phyloP scores from a whole-genome alignment of 2,888 invertebrate genomes.

The Caenorhabditis doughertyi region DNA sequence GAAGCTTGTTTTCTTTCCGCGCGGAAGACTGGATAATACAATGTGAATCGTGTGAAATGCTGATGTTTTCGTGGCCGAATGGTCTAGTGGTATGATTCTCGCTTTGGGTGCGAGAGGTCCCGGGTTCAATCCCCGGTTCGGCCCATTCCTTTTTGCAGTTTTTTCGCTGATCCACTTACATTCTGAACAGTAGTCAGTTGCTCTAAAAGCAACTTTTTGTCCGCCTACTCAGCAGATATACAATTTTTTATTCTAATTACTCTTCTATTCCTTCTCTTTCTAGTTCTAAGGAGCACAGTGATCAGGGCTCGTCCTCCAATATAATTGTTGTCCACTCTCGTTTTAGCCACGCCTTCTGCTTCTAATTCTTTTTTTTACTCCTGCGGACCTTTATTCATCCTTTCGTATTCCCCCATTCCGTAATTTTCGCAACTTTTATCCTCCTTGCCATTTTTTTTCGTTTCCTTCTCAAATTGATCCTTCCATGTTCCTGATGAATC shows the following conservation, averaged over 20 bases:
- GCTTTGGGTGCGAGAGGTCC: conserved; percentile 83
- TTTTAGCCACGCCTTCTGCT: background rate
- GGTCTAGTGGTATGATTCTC: conserved; percentile 83
- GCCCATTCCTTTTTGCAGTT: conserved; percentile 62
- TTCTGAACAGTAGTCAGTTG: background rate
- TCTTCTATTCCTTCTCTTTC: background rate
- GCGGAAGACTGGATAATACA: conserved; percentile 3
- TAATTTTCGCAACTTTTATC: conserved; percentile 48
- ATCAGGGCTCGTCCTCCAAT: conserved; percentile 21
- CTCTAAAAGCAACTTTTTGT: background rate
- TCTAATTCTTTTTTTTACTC: conserved; percentile 21
- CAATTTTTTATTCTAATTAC: conserved; percentile 41
- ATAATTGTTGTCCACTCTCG: conserved; percentile 60
- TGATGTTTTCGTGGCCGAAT: conserved; percentile 71
- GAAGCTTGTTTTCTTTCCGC: conserved; percentile 13
- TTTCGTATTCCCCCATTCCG: conserved; percentile 21
- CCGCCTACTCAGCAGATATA: conserved; percentile 4
- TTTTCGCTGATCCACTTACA: too few species aligned
- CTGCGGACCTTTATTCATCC: background rate
- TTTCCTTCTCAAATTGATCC: conserved; percentile 2
- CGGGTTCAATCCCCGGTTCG: conserved; percentile 80
- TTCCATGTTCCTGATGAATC: background rate
- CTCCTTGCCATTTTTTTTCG: background rate
- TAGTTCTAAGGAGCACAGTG: conserved; percentile 14
- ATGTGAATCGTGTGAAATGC: background rate